Evolutionary conservation across 2,797 vertebrate species (phyloP).

Genomic region (Girardinus metallicus): DNA sequence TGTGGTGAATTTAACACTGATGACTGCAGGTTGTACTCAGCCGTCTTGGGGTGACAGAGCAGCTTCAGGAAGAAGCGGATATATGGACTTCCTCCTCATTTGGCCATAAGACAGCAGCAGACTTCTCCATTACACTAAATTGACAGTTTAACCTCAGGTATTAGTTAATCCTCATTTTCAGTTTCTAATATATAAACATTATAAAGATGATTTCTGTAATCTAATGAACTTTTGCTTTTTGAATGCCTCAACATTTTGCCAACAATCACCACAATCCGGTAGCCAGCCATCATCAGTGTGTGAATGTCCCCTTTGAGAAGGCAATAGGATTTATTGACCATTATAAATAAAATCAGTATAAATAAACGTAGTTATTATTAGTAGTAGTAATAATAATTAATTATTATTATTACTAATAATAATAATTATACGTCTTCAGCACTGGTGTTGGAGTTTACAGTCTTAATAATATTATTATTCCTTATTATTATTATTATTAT

Average conservation of each 20-base stretch:
- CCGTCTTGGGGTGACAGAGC: constrained; percentile 22
- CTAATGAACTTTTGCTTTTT: neutral
- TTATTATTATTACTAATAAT: no score
- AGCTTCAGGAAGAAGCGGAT: neutral
- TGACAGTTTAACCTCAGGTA: neutral
- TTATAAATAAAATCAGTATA: no score
- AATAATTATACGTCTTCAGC: no score
- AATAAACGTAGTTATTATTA: no score
- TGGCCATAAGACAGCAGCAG: neutral
- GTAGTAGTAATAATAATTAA: no score
- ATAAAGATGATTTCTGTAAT: neutral
- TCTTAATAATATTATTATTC: no score
- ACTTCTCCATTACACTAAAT: neutral
- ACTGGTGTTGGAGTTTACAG: no score
- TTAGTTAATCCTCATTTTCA: neutral
- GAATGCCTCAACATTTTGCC: neutral
- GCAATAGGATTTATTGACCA: no score
- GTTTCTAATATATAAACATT: neutral
- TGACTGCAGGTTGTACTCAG: constrained; percentile 4
- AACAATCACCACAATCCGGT: neutral
- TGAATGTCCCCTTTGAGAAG: no score
- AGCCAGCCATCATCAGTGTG: no score
- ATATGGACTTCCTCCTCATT: neutral
- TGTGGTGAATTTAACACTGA: constrained; percentile 37
- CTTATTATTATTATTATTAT: no score